Percentiles rank a stretch among this genome's conserved stretches.
phyloP scores from a whole-genome alignment of 2,888 invertebrate species.

The Oscheius sp. region DNA sequence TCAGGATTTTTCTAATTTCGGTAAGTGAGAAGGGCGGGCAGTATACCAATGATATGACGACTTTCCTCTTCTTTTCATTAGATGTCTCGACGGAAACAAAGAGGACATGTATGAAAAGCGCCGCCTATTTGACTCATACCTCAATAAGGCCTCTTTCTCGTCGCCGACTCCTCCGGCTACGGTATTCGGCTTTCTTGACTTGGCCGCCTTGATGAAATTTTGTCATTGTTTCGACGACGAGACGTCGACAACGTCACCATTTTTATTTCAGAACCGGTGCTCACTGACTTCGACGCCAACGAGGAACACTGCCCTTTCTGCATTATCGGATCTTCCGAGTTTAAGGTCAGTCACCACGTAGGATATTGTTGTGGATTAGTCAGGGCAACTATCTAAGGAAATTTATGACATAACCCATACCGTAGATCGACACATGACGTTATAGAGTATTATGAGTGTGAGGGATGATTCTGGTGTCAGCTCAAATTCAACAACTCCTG shows the following conservation, averaged over 20 bases:
- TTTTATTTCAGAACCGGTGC: slow-evolving; percentile 31
- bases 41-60: not conserved
- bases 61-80: not conserved
- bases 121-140: slow-evolving; percentile 37
- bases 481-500: slow-evolving; percentile 28
- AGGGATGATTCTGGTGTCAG: slow-evolving; percentile 34
- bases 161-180: slow-evolving; percentile 26
- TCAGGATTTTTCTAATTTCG: slow-evolving; percentile 14
- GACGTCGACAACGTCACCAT: not conserved
- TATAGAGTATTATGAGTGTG: slow-evolving; percentile 26
- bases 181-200: slow-evolving; percentile 20
- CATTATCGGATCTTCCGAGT: not conserved
- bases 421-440: not conserved
- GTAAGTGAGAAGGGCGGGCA: not conserved
- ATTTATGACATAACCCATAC: not conserved
- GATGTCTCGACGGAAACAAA: slow-evolving; percentile 27
- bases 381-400: not conserved
- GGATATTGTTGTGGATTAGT: not conserved
- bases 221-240: slow-evolving; percentile 18
- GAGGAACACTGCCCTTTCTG: slow-evolving; percentile 19
- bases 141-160: slow-evolving; percentile 22
- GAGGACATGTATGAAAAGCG: slow-evolving; percentile 26
- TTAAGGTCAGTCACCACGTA: slow-evolving; percentile 4
- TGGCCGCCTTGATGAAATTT: slow-evolving; percentile 23
- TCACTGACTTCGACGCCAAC: slow-evolving; percentile 12